Percentiles rank a stretch among this genome's conserved stretches.
phyloP scores from a whole-genome alignment of 92 coral and sea anemone genomes.

The Hydrozoanthus gracilis region DNA sequence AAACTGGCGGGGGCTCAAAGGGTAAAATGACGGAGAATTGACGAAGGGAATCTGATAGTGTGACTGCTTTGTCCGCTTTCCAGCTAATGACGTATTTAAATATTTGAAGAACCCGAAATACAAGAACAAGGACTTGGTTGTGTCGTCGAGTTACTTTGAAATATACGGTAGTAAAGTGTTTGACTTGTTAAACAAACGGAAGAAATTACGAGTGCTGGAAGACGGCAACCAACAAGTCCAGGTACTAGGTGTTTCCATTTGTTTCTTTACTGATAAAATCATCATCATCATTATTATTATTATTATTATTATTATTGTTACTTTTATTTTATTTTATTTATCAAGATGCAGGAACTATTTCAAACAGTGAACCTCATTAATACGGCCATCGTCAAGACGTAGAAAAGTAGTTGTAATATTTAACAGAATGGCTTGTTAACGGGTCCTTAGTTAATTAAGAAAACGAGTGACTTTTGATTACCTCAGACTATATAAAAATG shows the following conservation, averaged over 20 bases:
- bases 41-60: neutral
- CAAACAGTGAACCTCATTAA: too few species aligned
- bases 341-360: too few species aligned
- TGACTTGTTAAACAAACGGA: constrained; percentile 92
- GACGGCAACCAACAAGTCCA: constrained; percentile 98
- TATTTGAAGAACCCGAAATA: constrained; percentile 79
- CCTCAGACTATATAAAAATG: too few species aligned
- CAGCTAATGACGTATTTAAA: constrained; percentile 95
- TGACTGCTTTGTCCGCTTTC: neutral
- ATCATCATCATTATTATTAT: too few species aligned
- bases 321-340: too few species aligned
- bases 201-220: constrained; percentile 89
- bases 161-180: constrained; percentile 98
- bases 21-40: too few species aligned
- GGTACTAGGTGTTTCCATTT: constrained; percentile 50
- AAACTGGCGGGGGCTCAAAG: neutral
- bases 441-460: too few species aligned
- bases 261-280: neutral
- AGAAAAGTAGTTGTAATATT: too few species aligned
- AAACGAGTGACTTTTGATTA: too few species aligned
- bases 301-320: too few species aligned
- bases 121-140: constrained; percentile 94
- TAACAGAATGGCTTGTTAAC: too few species aligned
- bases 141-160: constrained; percentile 96
- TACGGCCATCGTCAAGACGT: too few species aligned